Conservation (phyloP, 2,113 vertebrate genomes). For the Rhagologus leucostigma region DNA sequence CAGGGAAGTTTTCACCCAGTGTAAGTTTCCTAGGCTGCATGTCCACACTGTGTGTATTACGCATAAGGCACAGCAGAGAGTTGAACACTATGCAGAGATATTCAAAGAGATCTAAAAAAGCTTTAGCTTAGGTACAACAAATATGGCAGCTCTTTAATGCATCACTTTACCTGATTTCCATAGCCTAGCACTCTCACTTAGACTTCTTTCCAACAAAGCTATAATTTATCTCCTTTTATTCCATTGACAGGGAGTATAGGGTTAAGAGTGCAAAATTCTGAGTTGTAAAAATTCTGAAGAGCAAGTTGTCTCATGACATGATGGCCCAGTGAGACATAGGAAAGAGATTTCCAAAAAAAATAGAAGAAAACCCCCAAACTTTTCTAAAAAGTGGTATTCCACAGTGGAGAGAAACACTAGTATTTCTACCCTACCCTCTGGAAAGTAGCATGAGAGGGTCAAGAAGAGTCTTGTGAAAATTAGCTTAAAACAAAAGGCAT, state of each 20-base stretch:
- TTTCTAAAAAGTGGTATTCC: background rate
- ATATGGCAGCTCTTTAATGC: background rate
- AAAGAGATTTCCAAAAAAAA: background rate
- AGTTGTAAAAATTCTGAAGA: background rate
- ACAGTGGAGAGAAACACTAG: background rate
- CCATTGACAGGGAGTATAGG: background rate
- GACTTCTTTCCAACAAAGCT: background rate
- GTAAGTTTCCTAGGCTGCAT: background rate
- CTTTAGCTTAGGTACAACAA: background rate
- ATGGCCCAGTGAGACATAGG: background rate
- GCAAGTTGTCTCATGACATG: background rate
- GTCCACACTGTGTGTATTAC: background rate
- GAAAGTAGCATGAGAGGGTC: background rate
- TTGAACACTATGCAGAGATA: background rate
- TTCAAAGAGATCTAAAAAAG: background rate
- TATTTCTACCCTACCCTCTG: background rate
- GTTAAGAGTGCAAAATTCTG: background rate
- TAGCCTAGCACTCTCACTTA: background rate
- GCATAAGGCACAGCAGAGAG: background rate
- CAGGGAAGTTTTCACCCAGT: background rate
- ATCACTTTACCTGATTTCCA: background rate
- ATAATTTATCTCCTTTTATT: background rate
- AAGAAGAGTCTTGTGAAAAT: slow-evolving; percentile 30
- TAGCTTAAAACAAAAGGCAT: slow-evolving; percentile 39
- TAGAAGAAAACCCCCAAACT: background rate